Evolutionary conservation across 1,140 invertebrate species (phyloP), one percentile per base, ranked within the genome.

Genomic region (Lucilia cuprina): DNA sequence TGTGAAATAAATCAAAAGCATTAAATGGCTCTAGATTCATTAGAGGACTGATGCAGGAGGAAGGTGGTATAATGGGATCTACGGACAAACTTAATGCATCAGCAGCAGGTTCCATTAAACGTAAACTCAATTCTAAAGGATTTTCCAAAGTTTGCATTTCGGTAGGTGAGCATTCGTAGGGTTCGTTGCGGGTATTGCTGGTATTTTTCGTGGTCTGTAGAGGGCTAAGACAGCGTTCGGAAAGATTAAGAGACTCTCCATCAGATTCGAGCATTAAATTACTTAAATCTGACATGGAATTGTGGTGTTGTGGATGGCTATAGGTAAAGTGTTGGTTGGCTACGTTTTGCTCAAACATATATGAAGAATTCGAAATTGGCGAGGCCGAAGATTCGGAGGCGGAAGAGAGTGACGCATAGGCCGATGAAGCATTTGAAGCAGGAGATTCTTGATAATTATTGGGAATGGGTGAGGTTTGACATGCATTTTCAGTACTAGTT

Each of bases 191-290:
- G 0, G 25, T 17, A n/a, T 65, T 2, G 3, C 19, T 5, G 2
- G 17, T 9, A 4, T 49, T 70, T 21, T 0, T 30, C 0, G 25
- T 75, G 2, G 47, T 19, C 35, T 80, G 84, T 13, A 85, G 19
- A 25, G 88, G 86, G 86, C 87, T 89, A 10, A 90, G 77, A 21
- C 90, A 91, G 17, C 82, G 88, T 84, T 92, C 91, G 4, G 91
- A 91, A 12, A 92, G 86, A 84, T 92, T 91, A n/a, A 93, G 86
- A 14, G 92, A 93, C 80, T 93, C 93, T 2, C 92, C 92, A 84
- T 93, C 93, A 5, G 93, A 93, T 65, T 93, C 93, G 47, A 93
- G 86, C 1, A 93, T 88, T 49, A 93, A 74, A 13, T 84, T 87
- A 34, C 87, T 89, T 13, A 90, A 85, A n/a, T 89, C 88, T 21